Evolutionary conservation across 2,113 vertebrate species (phyloP).

Genomic region (Xyliphius kryptos): DNA sequence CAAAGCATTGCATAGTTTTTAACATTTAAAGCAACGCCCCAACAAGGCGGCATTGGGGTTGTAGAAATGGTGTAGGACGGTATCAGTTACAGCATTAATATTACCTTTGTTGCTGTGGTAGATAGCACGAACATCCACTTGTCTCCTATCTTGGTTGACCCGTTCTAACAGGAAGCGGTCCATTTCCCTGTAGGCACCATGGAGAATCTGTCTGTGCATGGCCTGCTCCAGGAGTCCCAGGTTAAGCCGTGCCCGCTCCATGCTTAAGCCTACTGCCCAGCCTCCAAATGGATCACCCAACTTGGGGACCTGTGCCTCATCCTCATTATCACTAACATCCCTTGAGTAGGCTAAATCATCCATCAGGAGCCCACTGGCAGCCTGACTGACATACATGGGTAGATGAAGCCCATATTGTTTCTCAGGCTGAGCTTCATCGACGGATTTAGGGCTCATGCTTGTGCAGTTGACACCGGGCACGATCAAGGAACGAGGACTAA

Average conservation of each 20-base stretch:
- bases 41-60: too few species aligned
- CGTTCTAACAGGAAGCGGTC: conserved; percentile 94
- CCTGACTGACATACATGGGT: conserved; percentile 43
- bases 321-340: conserved; percentile 67
- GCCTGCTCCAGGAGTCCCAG: conserved; percentile 89
- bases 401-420: conserved; percentile 57
- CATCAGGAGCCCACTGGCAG: conserved; percentile 45
- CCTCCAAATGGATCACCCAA: conserved; percentile 59
- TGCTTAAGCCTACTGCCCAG: conserved; percentile 66
- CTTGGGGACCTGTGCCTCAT: conserved; percentile 60
- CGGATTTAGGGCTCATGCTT: conserved; percentile 53
- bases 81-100: too few species aligned
- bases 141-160: conserved; percentile 80
- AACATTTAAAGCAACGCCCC: too few species aligned
- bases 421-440: conserved; percentile 61
- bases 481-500: conserved; percentile 68
- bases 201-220: conserved; percentile 82
- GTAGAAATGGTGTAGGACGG: too few species aligned
- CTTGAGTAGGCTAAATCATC: conserved; percentile 30
- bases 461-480: conserved; percentile 61
- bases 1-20: too few species aligned
- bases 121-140: conserved; percentile 72
- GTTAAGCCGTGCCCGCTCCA: conserved; percentile 79
- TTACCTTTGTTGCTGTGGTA: conserved; percentile 85
- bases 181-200: conserved; percentile 88